These are phyloP conservation scores for Encarsia formosa DNA, from an alignment of 2,888 invertebrate genomes.

Conservation along the genomic window DNA sequence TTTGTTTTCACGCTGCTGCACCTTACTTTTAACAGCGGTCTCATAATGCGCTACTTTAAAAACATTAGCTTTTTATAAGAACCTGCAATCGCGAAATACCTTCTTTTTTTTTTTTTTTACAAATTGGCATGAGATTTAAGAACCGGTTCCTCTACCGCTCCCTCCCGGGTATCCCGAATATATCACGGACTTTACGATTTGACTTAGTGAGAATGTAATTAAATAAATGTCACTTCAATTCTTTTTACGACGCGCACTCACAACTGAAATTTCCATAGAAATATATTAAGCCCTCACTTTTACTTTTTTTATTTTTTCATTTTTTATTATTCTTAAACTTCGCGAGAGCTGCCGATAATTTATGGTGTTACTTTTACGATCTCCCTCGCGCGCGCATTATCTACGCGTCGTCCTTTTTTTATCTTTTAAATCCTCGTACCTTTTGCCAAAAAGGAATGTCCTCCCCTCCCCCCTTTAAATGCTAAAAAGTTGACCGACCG, in stretches of 20 bases:
- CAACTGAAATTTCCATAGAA: constrained; percentile 36
- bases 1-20: not conserved
- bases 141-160: constrained; percentile 24
- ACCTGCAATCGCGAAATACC: not conserved
- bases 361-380: constrained; percentile 45
- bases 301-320: constrained; percentile 16
- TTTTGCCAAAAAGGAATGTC: not conserved
- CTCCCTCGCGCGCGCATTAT: constrained; percentile 32
- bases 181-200: constrained; percentile 24
- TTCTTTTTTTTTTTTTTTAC: constrained; percentile 1
- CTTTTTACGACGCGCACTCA: constrained; percentile 40
- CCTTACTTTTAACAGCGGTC: not conserved
- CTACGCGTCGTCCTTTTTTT: not conserved
- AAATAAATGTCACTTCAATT: constrained; percentile 34
- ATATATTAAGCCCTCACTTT: constrained; percentile 31
- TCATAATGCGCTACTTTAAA: constrained; percentile 23
- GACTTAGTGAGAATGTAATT: constrained; percentile 24
- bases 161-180: constrained; percentile 16
- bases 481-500: too few relatives aligned
- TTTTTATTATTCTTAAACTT: constrained; percentile 31
- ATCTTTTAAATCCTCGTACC: constrained; percentile 21
- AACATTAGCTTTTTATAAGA: constrained; percentile 15
- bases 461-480: too few relatives aligned
- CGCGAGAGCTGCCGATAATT: too few relatives aligned
- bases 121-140: constrained; percentile 11